These are phyloP conservation scores for Dyspetes luteomarginatus DNA, from an alignment of 2,888 invertebrate genomes.

Conservation along the genomic window DNA sequence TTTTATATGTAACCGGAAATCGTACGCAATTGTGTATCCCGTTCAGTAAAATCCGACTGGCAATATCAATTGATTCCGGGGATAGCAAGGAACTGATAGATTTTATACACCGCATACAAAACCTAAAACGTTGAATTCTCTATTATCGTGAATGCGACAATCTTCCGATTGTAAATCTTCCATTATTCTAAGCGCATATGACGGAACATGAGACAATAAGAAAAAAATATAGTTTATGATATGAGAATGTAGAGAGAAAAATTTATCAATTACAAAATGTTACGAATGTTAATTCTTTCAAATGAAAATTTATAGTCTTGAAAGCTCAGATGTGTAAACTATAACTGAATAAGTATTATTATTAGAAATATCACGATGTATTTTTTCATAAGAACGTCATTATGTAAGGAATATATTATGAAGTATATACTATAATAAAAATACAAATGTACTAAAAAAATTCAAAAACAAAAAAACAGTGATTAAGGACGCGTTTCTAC, in stretches of 20 bases:
- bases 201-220: not conserved
- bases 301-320: conserved; percentile 38
- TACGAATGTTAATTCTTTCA: conserved; percentile 43
- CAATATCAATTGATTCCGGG: conserved; percentile 66
- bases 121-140: conserved; percentile 2
- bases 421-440: conserved; percentile 9
- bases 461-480: not conserved
- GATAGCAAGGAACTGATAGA: conserved; percentile 74
- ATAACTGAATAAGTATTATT: conserved; percentile 33
- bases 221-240: not conserved
- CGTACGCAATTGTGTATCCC: conserved; percentile 16
- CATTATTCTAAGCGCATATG: conserved; percentile 38
- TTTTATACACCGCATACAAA: conserved; percentile 62
- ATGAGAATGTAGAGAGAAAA: not conserved
- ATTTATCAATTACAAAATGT: conserved; percentile 17
- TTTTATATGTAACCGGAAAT: conserved; percentile 59
- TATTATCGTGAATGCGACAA: not conserved
- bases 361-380: conserved; percentile 18
- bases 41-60: not conserved
- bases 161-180: conserved; percentile 38
- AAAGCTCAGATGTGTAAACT: conserved; percentile 18
- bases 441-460: not conserved
- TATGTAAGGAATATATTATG: conserved; percentile 38
- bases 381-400: conserved; percentile 27
- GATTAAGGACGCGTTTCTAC: no score